These are phyloP conservation scores for Agrypnus murinus DNA, from an alignment of 2,888 invertebrate genomes.

Conservation along the genomic window DNA sequence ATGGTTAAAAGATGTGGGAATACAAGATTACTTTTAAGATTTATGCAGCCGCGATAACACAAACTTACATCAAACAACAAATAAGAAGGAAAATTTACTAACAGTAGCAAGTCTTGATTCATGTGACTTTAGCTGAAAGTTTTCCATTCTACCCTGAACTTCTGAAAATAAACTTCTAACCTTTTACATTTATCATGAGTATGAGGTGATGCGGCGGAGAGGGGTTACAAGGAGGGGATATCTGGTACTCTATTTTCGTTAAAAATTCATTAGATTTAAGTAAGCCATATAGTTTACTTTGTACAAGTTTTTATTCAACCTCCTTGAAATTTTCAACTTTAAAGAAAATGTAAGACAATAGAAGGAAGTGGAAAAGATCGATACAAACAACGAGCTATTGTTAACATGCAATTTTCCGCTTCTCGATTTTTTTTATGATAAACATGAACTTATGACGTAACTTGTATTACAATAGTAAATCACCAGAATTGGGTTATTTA, in stretches of 20 bases:
- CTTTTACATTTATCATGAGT: constrained; percentile 38
- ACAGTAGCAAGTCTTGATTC: constrained; percentile 29
- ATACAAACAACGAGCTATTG: neutral
- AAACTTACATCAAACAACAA: constrained; percentile 38
- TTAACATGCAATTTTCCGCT: constrained; percentile 9
- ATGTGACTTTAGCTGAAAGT: constrained; percentile 10
- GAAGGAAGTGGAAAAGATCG: neutral
- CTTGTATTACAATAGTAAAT: neutral
- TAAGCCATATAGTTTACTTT: constrained; percentile 18
- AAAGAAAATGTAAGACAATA: neutral
- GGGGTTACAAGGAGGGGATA: neutral
- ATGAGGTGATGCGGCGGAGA: neutral
- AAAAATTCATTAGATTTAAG: constrained; percentile 38
- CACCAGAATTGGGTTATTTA: neutral
- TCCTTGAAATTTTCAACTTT: neutral
- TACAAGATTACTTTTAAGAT: constrained; percentile 36
- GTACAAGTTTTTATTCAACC: neutral
- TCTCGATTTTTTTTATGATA: constrained; percentile 6
- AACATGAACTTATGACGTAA: constrained; percentile 6
- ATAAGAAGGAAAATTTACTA: constrained; percentile 32
- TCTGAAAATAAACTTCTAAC: constrained; percentile 27
- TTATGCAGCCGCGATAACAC: constrained; percentile 33
- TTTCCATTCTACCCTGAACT: constrained; percentile 10
- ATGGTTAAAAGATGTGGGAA: constrained; percentile 19
- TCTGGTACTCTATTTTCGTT: constrained; percentile 29